A percentile compares a stretch with the other conserved stretches of the same genome.
phyloP scores from a whole-genome alignment of 2,797 vertebrate species.

The Neostethus bicornis region DNA sequence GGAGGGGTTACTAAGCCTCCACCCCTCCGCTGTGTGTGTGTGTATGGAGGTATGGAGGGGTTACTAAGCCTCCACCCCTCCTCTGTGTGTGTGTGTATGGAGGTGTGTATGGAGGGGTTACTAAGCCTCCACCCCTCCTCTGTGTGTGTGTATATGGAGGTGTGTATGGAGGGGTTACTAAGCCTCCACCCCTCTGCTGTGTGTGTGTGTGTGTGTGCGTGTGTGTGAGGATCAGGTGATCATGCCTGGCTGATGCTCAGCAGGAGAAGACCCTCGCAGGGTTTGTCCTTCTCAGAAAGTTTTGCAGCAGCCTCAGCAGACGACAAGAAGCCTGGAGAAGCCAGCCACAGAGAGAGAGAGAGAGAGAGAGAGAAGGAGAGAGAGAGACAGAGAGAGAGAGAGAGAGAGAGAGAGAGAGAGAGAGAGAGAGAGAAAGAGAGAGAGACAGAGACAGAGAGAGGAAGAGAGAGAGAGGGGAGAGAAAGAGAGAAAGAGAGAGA shows the following conservation, averaged over 20 bases:
- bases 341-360: constrained; percentile 56
- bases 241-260: constrained; percentile 68
- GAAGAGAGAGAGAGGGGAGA: constrained; percentile 11
- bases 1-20: too few species aligned
- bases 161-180: too few species aligned
- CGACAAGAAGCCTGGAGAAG: constrained; percentile 76
- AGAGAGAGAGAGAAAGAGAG: neutral
- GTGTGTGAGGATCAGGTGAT: constrained; percentile 8
- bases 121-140: too few species aligned
- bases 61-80: too few species aligned
- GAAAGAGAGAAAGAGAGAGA: constrained; percentile 10
- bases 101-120: too few species aligned
- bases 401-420: constrained; percentile 4
- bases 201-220: constrained; percentile 24
- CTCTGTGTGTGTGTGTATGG: too few species aligned
- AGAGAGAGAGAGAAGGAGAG: constrained; percentile 3
- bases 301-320: constrained; percentile 76
- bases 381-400: neutral
- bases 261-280: constrained; percentile 45
- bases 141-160: too few species aligned
- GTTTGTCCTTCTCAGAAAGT: constrained; percentile 63
- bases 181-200: constrained; percentile 32
- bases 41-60: too few species aligned
- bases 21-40: too few species aligned
- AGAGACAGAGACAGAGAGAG: neutral